Evolutionary conservation across 2,888 invertebrate genomes (phyloP).

Genomic region (Lithophane leautieri): DNA sequence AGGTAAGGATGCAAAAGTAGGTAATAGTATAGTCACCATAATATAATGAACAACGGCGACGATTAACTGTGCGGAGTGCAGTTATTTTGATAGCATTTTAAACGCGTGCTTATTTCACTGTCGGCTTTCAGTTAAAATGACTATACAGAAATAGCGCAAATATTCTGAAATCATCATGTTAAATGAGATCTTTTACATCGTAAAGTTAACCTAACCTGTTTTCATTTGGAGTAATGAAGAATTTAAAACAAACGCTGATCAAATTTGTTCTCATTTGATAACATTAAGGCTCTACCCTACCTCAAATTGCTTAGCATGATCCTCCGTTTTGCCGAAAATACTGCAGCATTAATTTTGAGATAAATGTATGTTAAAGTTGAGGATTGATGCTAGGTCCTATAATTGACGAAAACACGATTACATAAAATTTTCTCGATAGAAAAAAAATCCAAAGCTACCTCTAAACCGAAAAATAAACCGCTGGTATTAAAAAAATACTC

Average conservation of each 20-base stretch:
- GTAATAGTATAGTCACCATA: constrained; percentile 3
- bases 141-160: background rate
- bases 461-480: too few species aligned
- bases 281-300: constrained; percentile 12
- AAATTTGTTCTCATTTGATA: constrained; percentile 36
- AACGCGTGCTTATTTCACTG: background rate
- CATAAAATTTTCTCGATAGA: too few species aligned
- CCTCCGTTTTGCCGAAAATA: too few species aligned
- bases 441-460: too few species aligned
- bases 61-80: constrained; percentile 22
- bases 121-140: background rate
- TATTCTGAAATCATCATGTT: background rate
- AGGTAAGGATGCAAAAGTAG: background rate
- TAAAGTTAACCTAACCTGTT: background rate
- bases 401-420: too few species aligned
- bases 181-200: too few species aligned
- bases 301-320: too few species aligned
- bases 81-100: constrained; percentile 10
- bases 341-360: too few species aligned
- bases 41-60: constrained; percentile 4
- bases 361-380: too few species aligned
- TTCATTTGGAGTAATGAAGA: background rate
- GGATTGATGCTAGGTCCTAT: too few species aligned
- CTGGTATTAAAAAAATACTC: too few species aligned
- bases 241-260: constrained; percentile 19